Evolutionary conservation across 1,140 invertebrate genomes (phyloP), one percentile per base, ranked within the genome.

Genomic region (Pogonus chalceus): DNA sequence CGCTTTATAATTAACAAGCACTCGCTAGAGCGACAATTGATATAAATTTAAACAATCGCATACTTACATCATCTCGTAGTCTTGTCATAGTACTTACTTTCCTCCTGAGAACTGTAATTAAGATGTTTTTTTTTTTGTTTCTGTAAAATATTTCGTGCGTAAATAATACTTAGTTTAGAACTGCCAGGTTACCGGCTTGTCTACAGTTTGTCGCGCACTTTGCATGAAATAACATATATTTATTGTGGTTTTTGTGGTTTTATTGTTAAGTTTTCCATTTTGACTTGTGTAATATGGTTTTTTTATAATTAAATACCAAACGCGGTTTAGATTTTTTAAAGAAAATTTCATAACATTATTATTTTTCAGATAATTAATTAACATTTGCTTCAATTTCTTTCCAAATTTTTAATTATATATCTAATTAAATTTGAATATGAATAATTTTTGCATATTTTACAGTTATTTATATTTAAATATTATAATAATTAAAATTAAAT

Each of bases 121-220:
- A 43, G 37, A 43, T 9, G 37, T 18, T 43, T 43, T 43, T 31
- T 31, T 31, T 43, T 43, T 18, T 7, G 7, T 10, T 18, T 12
- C 9, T 43, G 37, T 43, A 43, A 10, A 43, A 43, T 43, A 10
- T 43, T 43, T 43, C 37, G 37, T 43, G 37, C 37, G 37, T 43
- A 43, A 18, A 43, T 43, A 43, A 43, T 43, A 43, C 7, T 18
- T 43, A 12, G 37, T 43, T 12, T 12, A 43, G 37, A 43, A 31
- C 14, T 7, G 4, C 4, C 14, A 10, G 37, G 37, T 18, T 4
- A 16, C 18, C 18, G 18, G 7, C 3, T 3, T 43, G 9, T 4
- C 37, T 10, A 18, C 37, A 43, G 37, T 43, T 43, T 12, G 37
- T 4, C 18, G 9, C 18, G 9, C 18, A 4, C 37, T 18, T 7